Base-by-base conservation (phyloP, 1,140 invertebrate species). In the Sycophaga agraensis region DNA sequence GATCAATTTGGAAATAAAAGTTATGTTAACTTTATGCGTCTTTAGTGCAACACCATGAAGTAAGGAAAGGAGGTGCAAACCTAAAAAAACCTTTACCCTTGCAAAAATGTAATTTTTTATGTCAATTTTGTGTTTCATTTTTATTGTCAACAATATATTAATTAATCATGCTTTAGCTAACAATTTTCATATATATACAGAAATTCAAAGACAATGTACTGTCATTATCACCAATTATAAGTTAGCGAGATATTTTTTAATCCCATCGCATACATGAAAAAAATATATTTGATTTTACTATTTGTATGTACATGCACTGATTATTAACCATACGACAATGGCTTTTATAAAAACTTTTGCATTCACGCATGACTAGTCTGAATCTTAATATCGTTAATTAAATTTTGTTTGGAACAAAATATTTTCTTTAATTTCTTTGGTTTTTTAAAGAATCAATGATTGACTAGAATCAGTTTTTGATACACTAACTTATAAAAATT, bases 91-190 rank as follows among this genome's bases (percentile, higher is more conserved):
- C 71, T 73, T 74, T 71, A 78, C 75, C 73, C 72, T 57, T 64
- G 72, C 68, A 57, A 73, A n/a, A 48, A 69, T 75, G 70, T 67
- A 67, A 63, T 68, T 69, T 67, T 68, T 76, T 59, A 73, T 9
- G 40, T 45, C 19, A 6, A 31, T 62, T 59, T 42, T 49, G 40
- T 56, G 1, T 45, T 57, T 28, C 35, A 4, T 39, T 50, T 77
- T 79, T 78, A 78, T 79, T 79, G 64, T 70, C 71, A 77, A 78
- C 71, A 77, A 76, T 69, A n/a, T n/a, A 76, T 69, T 58, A 71
- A 66, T 73, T 68, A 73, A 66, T 72, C 71, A 75, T 73, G 69
- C 71, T 75, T 77, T 70, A 22, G 24, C 59, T 54, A 64, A 58
- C 71, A 72, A 71, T 70, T 66, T 64, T 59, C 68, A 64, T 65